Evolutionary conservation across 2,797 vertebrate species (phyloP).

Genomic region (Coluber constrictor): DNA sequence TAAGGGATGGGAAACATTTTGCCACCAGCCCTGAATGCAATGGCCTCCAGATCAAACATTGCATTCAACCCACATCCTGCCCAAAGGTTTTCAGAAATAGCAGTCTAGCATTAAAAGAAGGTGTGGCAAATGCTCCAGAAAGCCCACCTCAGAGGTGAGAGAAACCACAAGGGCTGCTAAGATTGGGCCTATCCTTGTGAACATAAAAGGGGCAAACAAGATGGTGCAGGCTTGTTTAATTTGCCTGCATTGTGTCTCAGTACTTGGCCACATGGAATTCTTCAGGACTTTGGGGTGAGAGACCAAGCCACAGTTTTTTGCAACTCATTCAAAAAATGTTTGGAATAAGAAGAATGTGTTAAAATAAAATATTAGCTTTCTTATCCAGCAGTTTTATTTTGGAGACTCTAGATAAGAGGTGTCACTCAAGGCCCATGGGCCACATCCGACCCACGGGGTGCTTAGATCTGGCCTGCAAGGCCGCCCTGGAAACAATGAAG

Average conservation of each 20-base stretch:
- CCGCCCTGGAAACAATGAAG: no score
- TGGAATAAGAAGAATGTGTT: background rate
- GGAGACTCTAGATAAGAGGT: background rate
- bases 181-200: background rate
- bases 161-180: background rate
- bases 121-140: background rate
- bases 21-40: background rate
- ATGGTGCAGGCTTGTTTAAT: background rate
- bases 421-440: no score
- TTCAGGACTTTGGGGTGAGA: background rate
- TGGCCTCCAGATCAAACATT: background rate
- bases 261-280: background rate
- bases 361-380: background rate
- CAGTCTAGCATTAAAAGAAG: slow-evolving; percentile 1
- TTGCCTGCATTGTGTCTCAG: background rate
- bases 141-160: background rate
- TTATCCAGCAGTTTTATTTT: background rate
- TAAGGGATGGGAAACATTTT: background rate
- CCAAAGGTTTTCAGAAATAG: background rate
- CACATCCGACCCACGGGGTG: no score
- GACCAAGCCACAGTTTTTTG: no score
- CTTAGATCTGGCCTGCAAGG: no score
- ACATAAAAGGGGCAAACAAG: background rate
- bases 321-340: no score
- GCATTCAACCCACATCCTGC: slow-evolving; percentile 17